Base-by-base conservation (phyloP, 2,888 invertebrate genomes). In the Coenonympha arcania region DNA sequence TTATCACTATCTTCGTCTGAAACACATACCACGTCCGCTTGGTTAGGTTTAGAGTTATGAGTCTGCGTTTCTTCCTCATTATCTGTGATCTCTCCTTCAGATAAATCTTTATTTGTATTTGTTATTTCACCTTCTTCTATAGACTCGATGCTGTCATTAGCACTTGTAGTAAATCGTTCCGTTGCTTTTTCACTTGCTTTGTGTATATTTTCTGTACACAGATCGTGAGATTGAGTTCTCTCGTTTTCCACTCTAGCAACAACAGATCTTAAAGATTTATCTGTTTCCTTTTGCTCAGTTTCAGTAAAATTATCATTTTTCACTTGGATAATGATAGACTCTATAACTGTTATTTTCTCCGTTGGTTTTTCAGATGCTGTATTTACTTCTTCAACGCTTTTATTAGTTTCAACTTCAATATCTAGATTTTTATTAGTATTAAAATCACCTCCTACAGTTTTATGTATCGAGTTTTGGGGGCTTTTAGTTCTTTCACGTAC, bases 11-110 rank as follows among this genome's bases (percentile, higher is more conserved):
- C 83, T 2, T 86, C 85, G 31, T 86, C 87, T 1, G 86, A 86
- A 54, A 90, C 88, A 16, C 85, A 86, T 2, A 89, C 79, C 0
- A 89, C 82, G 71, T 88, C 89, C 0, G 83, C 74, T 54, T 71
- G 64, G 0, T 71, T 56, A 0, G 72, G 73, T 65, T 79, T 63
- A 4, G 18, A n/a, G 36, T 13, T 24, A 42, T 34, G 22, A 2
- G 13, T 18, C 19, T 22, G 13, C 63, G 13, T 18, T 18, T 36
- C 34, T 3, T 13, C 33, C 79, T 80, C 11, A 81, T 77, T 55
- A 76, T 84, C 36, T 70, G 73, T 65, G 19, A 82, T 26, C 58
- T 82, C 82, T 4, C 82, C 81, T 44, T 81, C 83, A 0, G 87
- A 79, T 15, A 73, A 39, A 15, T 76, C 65, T 18, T 62, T 66